These are phyloP conservation scores for Dolomedes plantarius DNA, from an alignment of 2,888 invertebrate species.

Conservation along the genomic window DNA sequence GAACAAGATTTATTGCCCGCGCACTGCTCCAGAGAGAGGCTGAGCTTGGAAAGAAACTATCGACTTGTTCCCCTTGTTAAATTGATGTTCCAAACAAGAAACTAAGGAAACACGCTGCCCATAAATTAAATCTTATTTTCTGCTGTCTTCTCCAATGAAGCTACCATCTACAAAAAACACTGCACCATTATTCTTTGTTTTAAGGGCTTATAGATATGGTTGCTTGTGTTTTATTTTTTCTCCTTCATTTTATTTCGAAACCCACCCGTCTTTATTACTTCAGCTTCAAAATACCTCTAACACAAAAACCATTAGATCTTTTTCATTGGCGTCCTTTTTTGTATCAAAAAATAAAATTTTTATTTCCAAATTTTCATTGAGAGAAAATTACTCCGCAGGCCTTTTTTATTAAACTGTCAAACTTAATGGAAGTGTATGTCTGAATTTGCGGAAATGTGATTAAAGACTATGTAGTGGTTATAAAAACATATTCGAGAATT, in stretches of 20 bases:
- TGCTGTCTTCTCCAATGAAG: constrained; percentile 67
- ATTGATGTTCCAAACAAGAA: constrained; percentile 67
- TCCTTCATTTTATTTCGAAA: constrained; percentile 35
- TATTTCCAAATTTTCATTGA: not conserved
- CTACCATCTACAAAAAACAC: constrained; percentile 49
- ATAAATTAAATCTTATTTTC: constrained; percentile 68
- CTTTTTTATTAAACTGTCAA: not conserved
- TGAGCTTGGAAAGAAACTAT: constrained; percentile 59
- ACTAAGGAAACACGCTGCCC: constrained; percentile 57
- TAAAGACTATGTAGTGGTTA: not conserved
- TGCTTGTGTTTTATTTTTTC: constrained; percentile 7
- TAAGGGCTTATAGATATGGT: constrained; percentile 33
- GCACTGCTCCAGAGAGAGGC: constrained; percentile 38
- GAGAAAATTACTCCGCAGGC: not conserved
- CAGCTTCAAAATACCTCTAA: constrained; percentile 54
- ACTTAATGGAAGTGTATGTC: not conserved
- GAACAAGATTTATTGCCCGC: constrained; percentile 54
- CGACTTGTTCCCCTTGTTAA: constrained; percentile 68
- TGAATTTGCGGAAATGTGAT: not conserved
- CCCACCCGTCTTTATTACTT: constrained; percentile 54
- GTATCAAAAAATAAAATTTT: not conserved
- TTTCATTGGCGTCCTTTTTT: constrained; percentile 23
- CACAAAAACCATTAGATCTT: constrained; percentile 36
- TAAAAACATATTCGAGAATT: not conserved
- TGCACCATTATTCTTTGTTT: constrained; percentile 33